These are phyloP conservation scores for Bedellia somnulentella DNA, from an alignment of 2,888 invertebrate genomes.

Conservation along the genomic window DNA sequence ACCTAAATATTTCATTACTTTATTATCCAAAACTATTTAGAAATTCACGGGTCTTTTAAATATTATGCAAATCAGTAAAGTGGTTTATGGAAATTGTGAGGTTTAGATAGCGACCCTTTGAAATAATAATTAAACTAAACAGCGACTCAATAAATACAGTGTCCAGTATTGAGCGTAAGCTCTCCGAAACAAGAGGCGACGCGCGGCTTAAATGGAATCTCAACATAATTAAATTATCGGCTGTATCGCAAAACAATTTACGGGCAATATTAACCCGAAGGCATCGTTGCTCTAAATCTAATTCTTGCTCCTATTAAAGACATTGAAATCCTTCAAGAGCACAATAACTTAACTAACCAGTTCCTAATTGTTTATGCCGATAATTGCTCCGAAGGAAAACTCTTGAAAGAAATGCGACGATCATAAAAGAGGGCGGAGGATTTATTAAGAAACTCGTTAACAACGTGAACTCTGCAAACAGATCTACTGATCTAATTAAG, in stretches of 20 bases:
- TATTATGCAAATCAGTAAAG: no score
- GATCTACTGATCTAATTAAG: no score
- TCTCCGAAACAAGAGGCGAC: conserved; percentile 18
- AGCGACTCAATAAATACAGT: background rate
- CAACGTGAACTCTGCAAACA: no score
- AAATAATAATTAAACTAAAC: background rate
- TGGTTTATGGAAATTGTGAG: no score
- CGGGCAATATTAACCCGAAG: conserved; percentile 28
- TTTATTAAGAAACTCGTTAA: no score
- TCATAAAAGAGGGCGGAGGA: no score
- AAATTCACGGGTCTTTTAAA: no score
- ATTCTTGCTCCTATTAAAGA: conserved; percentile 25
- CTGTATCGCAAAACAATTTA: conserved; percentile 37
- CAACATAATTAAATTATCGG: conserved; percentile 37
- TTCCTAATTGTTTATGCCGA: conserved; percentile 3
- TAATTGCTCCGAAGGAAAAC: background rate
- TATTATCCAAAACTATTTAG: no score
- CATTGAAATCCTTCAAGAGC: conserved; percentile 18
- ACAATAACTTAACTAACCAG: no score
- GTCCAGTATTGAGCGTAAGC: conserved; percentile 9
- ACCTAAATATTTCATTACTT: no score
- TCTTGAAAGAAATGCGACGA: background rate
- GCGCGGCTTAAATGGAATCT: conserved; percentile 20
- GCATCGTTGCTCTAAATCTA: conserved; percentile 21
- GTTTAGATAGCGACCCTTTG: no score